Evolutionary conservation across 2,797 vertebrate species (phyloP).

Genomic region (Champsocephalus gunnari): DNA sequence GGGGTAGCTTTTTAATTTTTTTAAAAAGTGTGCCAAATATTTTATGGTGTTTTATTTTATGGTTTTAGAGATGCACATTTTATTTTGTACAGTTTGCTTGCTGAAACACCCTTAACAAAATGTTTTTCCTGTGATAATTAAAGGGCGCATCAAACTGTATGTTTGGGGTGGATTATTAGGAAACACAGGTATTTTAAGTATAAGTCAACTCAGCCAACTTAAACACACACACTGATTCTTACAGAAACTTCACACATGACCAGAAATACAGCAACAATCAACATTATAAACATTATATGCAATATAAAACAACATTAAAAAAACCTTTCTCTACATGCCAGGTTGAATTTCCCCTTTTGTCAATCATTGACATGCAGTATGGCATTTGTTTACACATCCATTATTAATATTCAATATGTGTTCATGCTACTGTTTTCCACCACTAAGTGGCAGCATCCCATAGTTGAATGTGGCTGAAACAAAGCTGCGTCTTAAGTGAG

Average conservation of each 20-base stretch:
- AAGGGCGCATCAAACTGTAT: slow-evolving; percentile 35
- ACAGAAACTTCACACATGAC: background rate
- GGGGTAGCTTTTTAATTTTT: slow-evolving; percentile 30
- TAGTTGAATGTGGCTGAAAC: slow-evolving; percentile 4
- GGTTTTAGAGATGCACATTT: slow-evolving; percentile 44
- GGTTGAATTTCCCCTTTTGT: background rate
- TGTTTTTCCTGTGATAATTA: slow-evolving; percentile 44
- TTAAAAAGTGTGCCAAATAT: slow-evolving; percentile 34
- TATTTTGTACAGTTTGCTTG: slow-evolving; percentile 56
- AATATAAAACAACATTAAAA: slow-evolving; percentile 20
- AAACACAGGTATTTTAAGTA: background rate
- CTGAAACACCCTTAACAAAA: slow-evolving; percentile 8
- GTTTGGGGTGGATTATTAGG: slow-evolving; percentile 16
- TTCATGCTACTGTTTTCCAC: slow-evolving; percentile 22
- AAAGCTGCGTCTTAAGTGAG: slow-evolving; percentile 39
- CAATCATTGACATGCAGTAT: background rate
- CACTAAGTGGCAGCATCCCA: slow-evolving; percentile 65
- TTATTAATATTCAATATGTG: background rate
- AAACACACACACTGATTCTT: background rate
- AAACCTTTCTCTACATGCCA: background rate
- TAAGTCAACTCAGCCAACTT: background rate
- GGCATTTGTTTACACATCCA: background rate
- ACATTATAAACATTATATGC: slow-evolving; percentile 22
- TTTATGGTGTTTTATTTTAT: slow-evolving; percentile 41
- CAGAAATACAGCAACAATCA: background rate